phyloP scores from a whole-genome alignment of 2,888 invertebrate genomes.

The Zonitis immaculata region DNA sequence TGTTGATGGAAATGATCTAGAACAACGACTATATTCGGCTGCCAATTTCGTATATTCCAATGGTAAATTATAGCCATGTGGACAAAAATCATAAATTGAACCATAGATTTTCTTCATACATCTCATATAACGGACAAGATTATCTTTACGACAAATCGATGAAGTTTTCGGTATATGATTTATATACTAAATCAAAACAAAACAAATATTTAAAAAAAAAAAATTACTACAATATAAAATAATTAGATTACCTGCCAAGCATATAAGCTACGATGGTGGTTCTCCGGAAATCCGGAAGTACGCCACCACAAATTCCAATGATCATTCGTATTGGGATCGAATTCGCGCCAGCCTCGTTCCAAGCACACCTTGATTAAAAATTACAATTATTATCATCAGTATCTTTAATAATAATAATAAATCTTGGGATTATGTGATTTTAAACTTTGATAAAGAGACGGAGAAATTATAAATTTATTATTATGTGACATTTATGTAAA shows the following conservation, averaged over 20 bases:
- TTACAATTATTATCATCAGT: neutral
- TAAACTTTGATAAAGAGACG: neutral
- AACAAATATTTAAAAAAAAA: constrained; percentile 1
- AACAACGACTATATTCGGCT: constrained; percentile 64
- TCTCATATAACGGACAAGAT: constrained; percentile 68
- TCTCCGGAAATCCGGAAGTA: constrained; percentile 66
- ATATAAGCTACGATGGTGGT: constrained; percentile 59
- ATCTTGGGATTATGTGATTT: neutral
- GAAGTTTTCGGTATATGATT: constrained; percentile 82
- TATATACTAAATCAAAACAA: constrained; percentile 55
- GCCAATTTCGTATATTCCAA: constrained; percentile 80
- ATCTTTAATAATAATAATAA: neutral
- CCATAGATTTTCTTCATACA: constrained; percentile 81
- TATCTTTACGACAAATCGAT: constrained; percentile 80
- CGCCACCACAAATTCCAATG: constrained; percentile 87
- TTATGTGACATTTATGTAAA: constrained; percentile 2
- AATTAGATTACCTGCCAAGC: constrained; percentile 64
- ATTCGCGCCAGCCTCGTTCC: constrained; percentile 77
- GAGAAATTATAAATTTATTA: neutral
- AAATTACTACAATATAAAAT: neutral
- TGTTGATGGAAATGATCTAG: constrained; percentile 31
- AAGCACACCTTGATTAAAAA: constrained; percentile 59
- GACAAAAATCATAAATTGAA: constrained; percentile 78
- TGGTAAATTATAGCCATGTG: constrained; percentile 75
- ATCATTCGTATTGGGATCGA: constrained; percentile 59